phyloP scores from a whole-genome alignment of 2,797 vertebrate genomes.

The Pyrrhura leucotis region DNA sequence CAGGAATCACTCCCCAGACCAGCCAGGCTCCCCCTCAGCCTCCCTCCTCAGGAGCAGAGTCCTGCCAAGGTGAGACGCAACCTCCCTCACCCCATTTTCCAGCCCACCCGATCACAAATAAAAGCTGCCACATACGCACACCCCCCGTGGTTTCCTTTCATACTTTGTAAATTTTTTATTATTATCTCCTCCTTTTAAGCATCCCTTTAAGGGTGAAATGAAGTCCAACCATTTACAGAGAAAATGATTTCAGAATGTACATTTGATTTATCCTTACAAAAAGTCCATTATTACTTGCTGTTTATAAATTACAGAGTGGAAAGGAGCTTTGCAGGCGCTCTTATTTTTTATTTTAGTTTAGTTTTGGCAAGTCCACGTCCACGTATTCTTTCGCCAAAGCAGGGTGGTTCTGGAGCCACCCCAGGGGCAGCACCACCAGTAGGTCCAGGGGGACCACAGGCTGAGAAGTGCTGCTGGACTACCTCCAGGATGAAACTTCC shows the following conservation, averaged over 20 bases:
- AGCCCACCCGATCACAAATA: neutral
- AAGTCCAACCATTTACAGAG: slow-evolving; percentile 87
- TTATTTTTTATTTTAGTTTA: neutral
- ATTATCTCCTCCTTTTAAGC: slow-evolving; percentile 80
- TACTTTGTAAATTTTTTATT: slow-evolving; percentile 76
- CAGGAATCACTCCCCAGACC: neutral
- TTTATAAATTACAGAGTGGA: slow-evolving; percentile 77
- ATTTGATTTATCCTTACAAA: slow-evolving; percentile 82
- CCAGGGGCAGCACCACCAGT: neutral
- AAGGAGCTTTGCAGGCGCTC: slow-evolving; percentile 58
- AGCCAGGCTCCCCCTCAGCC: neutral
- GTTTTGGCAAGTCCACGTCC: slow-evolving; percentile 56
- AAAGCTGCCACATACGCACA: neutral
- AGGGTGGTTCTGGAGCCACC: neutral
- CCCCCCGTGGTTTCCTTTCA: slow-evolving; percentile 12
- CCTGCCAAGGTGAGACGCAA: neutral
- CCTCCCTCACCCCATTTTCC: neutral
- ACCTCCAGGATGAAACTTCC: neutral
- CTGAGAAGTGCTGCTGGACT: neutral
- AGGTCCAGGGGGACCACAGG: neutral
- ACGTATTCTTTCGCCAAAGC: slow-evolving; percentile 2
- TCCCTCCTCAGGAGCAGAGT: neutral
- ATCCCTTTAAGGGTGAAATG: slow-evolving; percentile 87
- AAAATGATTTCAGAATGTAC: slow-evolving; percentile 86
- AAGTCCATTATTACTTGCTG: slow-evolving; percentile 73